These are phyloP conservation scores for Huso huso DNA, from an alignment of 2,797 vertebrate species.

Conservation along the genomic window DNA sequence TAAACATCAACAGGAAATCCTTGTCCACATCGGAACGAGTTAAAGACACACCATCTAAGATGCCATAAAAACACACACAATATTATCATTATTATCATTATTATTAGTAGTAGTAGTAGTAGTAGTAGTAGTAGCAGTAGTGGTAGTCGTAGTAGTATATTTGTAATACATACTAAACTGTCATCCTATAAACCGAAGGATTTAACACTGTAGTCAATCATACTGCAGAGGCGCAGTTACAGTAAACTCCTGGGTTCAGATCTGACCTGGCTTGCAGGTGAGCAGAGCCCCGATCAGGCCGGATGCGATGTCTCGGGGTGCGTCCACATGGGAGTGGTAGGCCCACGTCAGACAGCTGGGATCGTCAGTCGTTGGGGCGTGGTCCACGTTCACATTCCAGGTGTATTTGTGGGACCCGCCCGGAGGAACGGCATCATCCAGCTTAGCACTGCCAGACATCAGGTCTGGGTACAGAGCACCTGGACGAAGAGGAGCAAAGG, in stretches of 20 bases:
- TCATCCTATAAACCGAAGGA: no score
- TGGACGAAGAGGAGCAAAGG: conserved; percentile 31
- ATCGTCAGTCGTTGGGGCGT: conserved; percentile 56
- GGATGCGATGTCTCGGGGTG: conserved; percentile 64
- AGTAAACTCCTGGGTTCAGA: no score
- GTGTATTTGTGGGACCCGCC: conserved; percentile 56
- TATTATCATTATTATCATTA: not conserved
- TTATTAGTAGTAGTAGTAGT: not conserved
- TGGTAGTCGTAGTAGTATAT: not conserved
- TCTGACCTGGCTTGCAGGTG: conserved; percentile 59
- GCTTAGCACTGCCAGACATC: conserved; percentile 52
- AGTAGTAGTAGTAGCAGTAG: not conserved
- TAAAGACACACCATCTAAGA: conserved; percentile 37
- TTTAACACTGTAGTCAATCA: no score
- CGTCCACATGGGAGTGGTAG: conserved; percentile 69
- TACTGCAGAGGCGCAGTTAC: no score
- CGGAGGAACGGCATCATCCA: conserved; percentile 59
- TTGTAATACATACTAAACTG: no score
- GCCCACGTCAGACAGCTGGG: conserved; percentile 66
- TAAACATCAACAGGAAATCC: conserved; percentile 65
- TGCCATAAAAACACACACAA: conserved; percentile 30
- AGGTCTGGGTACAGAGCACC: conserved; percentile 66
- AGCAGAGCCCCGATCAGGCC: conserved; percentile 67
- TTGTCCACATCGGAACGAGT: conserved; percentile 45
- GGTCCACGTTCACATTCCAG: conserved; percentile 59